A percentile compares a stretch with the other conserved stretches of the same genome.
Evolutionary conservation across 2,113 vertebrate species (phyloP).

Genomic region (Solea senegalensis): DNA sequence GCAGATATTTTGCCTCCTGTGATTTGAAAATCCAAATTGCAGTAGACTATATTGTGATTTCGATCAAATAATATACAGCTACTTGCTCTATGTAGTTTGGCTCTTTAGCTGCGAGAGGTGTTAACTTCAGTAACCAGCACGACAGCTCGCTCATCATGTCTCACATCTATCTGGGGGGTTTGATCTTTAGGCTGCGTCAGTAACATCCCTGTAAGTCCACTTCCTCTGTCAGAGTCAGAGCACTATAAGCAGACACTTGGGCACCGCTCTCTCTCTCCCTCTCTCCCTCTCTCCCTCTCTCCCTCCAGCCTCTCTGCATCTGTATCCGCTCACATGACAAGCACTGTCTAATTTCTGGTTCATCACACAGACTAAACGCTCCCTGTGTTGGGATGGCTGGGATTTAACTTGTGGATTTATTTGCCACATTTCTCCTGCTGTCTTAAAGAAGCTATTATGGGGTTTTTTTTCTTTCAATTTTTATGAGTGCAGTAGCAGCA

Average conservation of each 20-base stretch:
- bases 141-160: constrained; percentile 20
- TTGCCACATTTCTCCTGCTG: neutral
- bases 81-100: neutral
- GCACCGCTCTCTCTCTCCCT: constrained; percentile 28
- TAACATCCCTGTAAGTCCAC: constrained; percentile 42
- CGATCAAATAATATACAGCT: too few species aligned
- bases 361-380: constrained; percentile 25
- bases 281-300: constrained; percentile 26
- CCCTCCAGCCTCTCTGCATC: neutral
- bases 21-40: too few species aligned
- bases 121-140: neutral
- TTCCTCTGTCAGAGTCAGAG: constrained; percentile 38
- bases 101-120: neutral
- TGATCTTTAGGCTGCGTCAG: constrained; percentile 36
- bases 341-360: constrained; percentile 30
- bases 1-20: too few species aligned
- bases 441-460: constrained; percentile 6
- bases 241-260: constrained; percentile 39
- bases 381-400: constrained; percentile 15
- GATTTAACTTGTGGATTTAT: neutral
- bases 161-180: constrained; percentile 12
- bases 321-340: constrained; percentile 30
- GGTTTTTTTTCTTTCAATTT: constrained; percentile 14
- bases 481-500: constrained; percentile 22
- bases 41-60: too few species aligned